A percentile compares a stretch with the other conserved stretches of the same genome.
These are phyloP conservation scores for Drosophila prosaltans DNA, from an alignment of 1,140 invertebrate species.

Conservation along the genomic window DNA sequence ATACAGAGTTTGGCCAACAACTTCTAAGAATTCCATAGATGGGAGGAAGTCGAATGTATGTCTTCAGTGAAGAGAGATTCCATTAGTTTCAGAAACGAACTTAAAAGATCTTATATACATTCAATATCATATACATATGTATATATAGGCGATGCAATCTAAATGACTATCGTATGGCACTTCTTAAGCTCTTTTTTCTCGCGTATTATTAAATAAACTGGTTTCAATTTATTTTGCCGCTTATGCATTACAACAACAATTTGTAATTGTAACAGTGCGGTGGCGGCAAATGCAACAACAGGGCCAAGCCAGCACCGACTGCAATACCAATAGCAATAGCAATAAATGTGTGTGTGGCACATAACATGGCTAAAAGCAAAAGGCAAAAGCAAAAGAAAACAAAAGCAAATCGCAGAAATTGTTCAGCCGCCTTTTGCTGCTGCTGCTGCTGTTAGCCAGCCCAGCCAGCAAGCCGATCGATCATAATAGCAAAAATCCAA, in stretches of 20 bases:
- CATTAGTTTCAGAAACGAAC: no score
- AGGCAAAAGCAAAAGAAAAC: constrained; percentile 25
- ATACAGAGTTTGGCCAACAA: not conserved
- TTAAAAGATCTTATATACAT: no score
- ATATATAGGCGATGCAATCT: no score
- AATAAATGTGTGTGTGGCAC: constrained; percentile 77
- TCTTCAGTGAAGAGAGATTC: not conserved
- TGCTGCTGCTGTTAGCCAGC: not conserved
- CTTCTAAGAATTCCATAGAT: constrained; percentile 14
- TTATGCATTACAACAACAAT: constrained; percentile 57
- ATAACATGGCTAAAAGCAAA: constrained; percentile 36
- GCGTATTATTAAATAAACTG: constrained; percentile 60
- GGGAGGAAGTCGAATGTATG: not conserved
- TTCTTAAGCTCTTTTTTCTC: constrained; percentile 35
- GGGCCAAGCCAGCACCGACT: constrained; percentile 33
- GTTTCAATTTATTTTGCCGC: constrained; percentile 66
- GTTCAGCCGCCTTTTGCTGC: constrained; percentile 26
- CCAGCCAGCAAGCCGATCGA: constrained; percentile 71
- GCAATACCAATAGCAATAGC: constrained; percentile 60
- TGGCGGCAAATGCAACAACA: constrained; percentile 28
- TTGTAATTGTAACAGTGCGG: constrained; percentile 70
- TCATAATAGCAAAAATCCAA: constrained; percentile 60
- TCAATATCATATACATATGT: no score
- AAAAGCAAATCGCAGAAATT: constrained; percentile 76
- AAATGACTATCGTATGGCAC: not conserved